Conservation (phyloP, 2,888 invertebrate genomes). For the Dugesia japonica region DNA sequence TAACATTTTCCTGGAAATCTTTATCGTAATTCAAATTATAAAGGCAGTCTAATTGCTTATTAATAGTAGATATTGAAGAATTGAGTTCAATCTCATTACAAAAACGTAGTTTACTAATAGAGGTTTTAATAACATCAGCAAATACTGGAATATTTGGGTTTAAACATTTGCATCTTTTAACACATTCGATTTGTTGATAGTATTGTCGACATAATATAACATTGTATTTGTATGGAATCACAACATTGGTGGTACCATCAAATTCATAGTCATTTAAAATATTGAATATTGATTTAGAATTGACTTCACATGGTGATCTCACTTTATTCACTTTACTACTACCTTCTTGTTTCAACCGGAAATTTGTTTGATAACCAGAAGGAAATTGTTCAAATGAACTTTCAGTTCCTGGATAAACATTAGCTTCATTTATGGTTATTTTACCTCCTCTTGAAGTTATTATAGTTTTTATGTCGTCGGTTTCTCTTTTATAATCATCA, state of each 20-base stretch:
- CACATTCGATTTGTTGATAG: conserved; percentile 9
- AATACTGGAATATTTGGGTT: background rate
- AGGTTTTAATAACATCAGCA: background rate
- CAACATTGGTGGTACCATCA: background rate
- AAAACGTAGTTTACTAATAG: background rate
- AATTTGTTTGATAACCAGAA: background rate
- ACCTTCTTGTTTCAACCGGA: background rate
- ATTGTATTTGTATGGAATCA: background rate
- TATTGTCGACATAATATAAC: background rate
- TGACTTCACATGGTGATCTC: background rate
- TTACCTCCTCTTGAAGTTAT: background rate
- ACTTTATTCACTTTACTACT: background rate
- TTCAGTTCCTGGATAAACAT: conserved; percentile 6
- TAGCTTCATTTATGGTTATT: background rate
- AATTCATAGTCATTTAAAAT: background rate
- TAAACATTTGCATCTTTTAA: background rate
- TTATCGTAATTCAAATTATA: background rate
- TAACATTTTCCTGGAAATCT: background rate
- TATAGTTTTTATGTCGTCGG: background rate
- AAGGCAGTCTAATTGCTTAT: background rate
- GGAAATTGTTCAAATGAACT: background rate
- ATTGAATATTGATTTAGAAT: background rate
- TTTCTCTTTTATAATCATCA: background rate
- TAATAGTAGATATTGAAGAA: background rate
- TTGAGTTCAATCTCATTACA: background rate